Conservation (phyloP, 2,888 invertebrate genomes). For the Acanthosepion esculentum region DNA sequence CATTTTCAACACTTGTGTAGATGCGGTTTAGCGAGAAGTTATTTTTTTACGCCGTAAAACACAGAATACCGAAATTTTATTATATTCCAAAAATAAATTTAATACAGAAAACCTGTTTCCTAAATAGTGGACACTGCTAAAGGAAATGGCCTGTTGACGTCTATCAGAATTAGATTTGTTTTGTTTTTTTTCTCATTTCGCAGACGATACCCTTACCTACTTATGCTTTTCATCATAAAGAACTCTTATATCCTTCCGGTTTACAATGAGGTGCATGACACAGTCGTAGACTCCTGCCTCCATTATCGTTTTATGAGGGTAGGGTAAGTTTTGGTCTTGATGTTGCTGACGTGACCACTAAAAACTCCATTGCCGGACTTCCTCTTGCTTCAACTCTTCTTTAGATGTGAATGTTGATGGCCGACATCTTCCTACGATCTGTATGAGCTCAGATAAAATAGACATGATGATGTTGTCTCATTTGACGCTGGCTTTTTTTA, state of each 20-base stretch:
- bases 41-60: neutral
- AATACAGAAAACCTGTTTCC: neutral
- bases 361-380: neutral
- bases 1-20: no score
- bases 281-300: neutral
- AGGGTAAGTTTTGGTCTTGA: neutral
- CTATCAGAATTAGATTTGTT: neutral
- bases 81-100: neutral
- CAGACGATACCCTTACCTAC: neutral
- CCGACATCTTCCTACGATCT: neutral
- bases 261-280: constrained; percentile 6
- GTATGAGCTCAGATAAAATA: no score
- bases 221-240: neutral
- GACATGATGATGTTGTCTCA: no score
- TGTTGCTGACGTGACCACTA: neutral
- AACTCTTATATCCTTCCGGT: neutral
- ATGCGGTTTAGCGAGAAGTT: no score
- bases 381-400: neutral
- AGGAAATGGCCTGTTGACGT: neutral
- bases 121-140: neutral
- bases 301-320: neutral
- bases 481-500: no score
- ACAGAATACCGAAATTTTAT: neutral
- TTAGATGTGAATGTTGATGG: neutral
- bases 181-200: neutral